A percentile compares a stretch with the other conserved stretches of the same genome.
Evolutionary conservation across 2,888 invertebrate genomes (phyloP).

Genomic region (Masnerella sp.): DNA sequence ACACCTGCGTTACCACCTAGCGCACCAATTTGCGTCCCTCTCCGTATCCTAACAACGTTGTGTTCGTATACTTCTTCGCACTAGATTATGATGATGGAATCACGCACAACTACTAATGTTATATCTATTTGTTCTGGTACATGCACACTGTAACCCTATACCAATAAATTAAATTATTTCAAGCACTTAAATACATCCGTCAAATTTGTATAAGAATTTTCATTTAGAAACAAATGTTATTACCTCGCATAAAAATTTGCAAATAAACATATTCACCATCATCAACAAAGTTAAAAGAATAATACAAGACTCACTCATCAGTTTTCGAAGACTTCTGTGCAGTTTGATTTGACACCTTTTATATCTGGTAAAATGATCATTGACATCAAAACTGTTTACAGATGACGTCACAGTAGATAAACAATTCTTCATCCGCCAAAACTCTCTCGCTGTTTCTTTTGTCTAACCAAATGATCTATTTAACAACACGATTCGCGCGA

Average conservation of each 20-base stretch:
- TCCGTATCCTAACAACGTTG: background rate
- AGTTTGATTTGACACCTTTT: too few relatives aligned
- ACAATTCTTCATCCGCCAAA: slow-evolving; percentile 18
- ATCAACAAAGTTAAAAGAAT: too few relatives aligned
- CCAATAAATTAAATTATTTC: background rate
- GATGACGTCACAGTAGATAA: too few relatives aligned
- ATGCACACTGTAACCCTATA: background rate
- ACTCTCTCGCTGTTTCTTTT: slow-evolving; percentile 10
- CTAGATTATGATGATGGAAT: slow-evolving; percentile 2
- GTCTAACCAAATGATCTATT: slow-evolving; percentile 44
- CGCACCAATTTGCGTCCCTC: slow-evolving; percentile 41
- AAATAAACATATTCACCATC: too few relatives aligned
- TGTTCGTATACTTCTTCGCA: slow-evolving; percentile 1
- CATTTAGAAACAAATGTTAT: too few relatives aligned
- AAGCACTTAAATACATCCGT: too few relatives aligned
- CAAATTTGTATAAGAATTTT: too few relatives aligned
- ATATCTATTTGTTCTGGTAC: background rate
- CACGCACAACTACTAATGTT: background rate
- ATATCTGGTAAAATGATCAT: too few relatives aligned
- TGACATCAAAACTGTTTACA: too few relatives aligned
- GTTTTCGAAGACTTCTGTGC: too few relatives aligned
- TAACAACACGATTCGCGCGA: slow-evolving; percentile 56
- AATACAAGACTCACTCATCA: too few relatives aligned
- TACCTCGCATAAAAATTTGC: too few relatives aligned
- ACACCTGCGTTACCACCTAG: slow-evolving; percentile 75